These are phyloP conservation scores for Thrips palmi DNA, from an alignment of 1,140 invertebrate genomes.

Conservation along the genomic window DNA sequence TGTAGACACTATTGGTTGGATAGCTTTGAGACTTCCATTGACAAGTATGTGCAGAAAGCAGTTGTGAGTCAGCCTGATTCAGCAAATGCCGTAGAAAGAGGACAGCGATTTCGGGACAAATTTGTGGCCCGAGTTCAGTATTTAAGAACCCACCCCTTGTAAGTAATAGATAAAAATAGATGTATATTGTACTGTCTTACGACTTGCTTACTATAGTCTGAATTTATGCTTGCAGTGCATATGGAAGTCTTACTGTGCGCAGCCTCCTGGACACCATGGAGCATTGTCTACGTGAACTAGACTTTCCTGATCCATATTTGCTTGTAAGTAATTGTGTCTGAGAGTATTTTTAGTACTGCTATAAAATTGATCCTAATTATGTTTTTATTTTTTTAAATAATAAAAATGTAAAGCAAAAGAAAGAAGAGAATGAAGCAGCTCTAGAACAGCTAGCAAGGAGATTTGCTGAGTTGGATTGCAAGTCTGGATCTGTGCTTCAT, in stretches of 20 bases:
- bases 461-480: conserved; percentile 30
- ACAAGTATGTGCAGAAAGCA: conserved; percentile 57
- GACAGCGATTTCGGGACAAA: conserved; percentile 63
- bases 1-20: conserved; percentile 75
- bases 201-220: conserved; percentile 8
- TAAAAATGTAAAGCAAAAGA: conserved; percentile 31
- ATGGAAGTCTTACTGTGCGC: conserved; percentile 71
- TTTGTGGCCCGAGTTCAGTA: conserved; percentile 64
- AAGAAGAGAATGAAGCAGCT: conserved; percentile 34
- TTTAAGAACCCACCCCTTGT: conserved; percentile 62
- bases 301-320: conserved; percentile 85
- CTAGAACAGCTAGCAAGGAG: conserved; percentile 29
- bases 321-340: conserved; percentile 24
- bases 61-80: conserved; percentile 54
- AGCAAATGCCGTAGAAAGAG: conserved; percentile 53
- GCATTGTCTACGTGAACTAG: conserved; percentile 72
- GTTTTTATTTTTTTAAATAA: not conserved
- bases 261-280: conserved; percentile 82
- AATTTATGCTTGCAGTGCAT: conserved; percentile 42
- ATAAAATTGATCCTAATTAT: not conserved
- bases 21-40: conserved; percentile 68
- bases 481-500: conserved; percentile 31
- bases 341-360: not conserved
- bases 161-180: conserved; percentile 26
- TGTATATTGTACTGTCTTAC: not conserved